A percentile compares a stretch with the other conserved stretches of the same genome.
Conservation (phyloP, 2,113 vertebrate species). For the Aphyosemion australe region DNA sequence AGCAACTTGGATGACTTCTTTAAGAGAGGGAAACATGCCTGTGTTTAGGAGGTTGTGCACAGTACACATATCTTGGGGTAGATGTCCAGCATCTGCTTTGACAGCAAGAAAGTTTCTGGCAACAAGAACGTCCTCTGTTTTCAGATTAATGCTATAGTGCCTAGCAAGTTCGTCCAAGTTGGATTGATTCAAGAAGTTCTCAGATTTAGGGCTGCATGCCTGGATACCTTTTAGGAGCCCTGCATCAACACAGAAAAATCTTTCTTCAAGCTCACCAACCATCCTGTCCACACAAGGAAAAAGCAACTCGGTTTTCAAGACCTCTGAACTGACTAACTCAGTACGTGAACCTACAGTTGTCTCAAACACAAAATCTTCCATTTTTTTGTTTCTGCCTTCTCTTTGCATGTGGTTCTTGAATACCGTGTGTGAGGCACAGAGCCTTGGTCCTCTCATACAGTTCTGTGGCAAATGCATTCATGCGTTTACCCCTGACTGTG, state of each 20-base stretch:
- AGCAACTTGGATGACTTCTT: neutral
- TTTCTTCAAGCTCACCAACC: neutral
- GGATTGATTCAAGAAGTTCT: neutral
- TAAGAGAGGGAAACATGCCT: neutral
- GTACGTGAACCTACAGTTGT: neutral
- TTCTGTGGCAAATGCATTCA: neutral
- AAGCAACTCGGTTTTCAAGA: neutral
- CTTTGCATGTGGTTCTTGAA: too few relatives aligned
- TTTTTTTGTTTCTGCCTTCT: neutral
- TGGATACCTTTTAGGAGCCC: neutral
- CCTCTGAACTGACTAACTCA: neutral
- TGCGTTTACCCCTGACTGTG: neutral
- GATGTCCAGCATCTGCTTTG: neutral
- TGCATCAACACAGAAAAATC: neutral
- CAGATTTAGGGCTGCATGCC: neutral
- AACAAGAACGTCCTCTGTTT: neutral
- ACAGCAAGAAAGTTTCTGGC: neutral
- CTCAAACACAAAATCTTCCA: neutral
- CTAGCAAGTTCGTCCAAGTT: neutral
- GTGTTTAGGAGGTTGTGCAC: neutral
- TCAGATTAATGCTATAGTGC: neutral
- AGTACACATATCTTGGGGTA: neutral
- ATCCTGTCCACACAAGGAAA: neutral
- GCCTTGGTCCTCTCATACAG: neutral
- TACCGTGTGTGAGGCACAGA: too few relatives aligned